Conservation (phyloP, 2,888 invertebrate species). For the Micoletzkya japonica region DNA sequence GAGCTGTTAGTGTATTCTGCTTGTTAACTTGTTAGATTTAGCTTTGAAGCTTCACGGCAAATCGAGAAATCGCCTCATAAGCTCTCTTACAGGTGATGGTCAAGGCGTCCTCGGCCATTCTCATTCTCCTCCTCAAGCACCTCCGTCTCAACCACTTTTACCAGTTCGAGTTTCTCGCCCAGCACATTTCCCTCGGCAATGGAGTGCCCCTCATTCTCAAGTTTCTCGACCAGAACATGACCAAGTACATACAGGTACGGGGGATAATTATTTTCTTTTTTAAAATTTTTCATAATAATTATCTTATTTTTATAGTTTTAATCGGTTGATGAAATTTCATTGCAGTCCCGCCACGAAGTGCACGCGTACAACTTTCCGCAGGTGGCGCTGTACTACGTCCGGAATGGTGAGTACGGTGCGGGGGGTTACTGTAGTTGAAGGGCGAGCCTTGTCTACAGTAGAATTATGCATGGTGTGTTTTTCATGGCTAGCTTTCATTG, state of each 20-base stretch:
- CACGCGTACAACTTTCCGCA: conserved; percentile 64
- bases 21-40: too few species aligned
- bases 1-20: too few species aligned
- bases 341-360: conserved; percentile 76
- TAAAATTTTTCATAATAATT: too few species aligned
- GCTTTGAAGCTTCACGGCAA: too few species aligned
- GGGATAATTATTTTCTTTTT: too few species aligned
- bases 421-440: background rate
- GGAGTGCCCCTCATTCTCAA: conserved; percentile 96
- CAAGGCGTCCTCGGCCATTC: conserved; percentile 87
- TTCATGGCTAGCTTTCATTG: background rate
- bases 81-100: conserved; percentile 82
- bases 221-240: conserved; percentile 97
- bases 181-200: conserved; percentile 73
- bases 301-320: too few species aligned
- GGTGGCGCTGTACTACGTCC: conserved; percentile 53
- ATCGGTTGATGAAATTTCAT: background rate
- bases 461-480: too few species aligned
- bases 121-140: conserved; percentile 89
- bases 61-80: too few species aligned
- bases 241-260: conserved; percentile 73
- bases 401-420: conserved; percentile 40
- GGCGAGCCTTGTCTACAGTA: too few species aligned
- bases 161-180: conserved; percentile 74
- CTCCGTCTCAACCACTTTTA: conserved; percentile 96